Base-by-base conservation (phyloP, 2,113 vertebrate species). In the Podarcis cretensis region DNA sequence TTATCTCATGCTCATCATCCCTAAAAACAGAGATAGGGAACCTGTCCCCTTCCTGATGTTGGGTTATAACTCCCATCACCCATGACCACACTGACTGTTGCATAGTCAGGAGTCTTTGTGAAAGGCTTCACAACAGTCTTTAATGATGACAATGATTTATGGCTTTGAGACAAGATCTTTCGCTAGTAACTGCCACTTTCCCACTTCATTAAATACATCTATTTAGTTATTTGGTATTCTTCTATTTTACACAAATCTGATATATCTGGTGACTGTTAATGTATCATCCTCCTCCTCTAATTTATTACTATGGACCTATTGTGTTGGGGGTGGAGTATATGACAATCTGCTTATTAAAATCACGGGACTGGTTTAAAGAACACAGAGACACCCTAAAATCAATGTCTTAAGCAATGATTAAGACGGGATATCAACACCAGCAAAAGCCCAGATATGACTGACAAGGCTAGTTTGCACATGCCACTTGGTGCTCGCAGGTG, bases 261-360 rank as follows among this genome's bases (percentile, higher is more conserved):
- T 13, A 2, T 59, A 27, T 73, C 69, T 35, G 35, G 66, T 86
- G 90, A 83, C 43, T 1, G 63, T 63, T 80, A 10, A 27, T 13
- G 30, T 27, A 40, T 77, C 75, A 20, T 74, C 73, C 37, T 35
- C 16, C 43, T 37, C 6, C 66, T 37, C 8, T 32, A 86, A 89
- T 91, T 6, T 30, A 1, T 1, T 6, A 20, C 3, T 2, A 65
- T 18, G 2, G 3, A 89, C 68, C 0, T 57, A 20, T 27, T 79
- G 14, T 0, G 83, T 1, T 1, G 59, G 23, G 1, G 0, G 0
- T 71, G 23, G 87, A 0, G 0, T 35, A 32, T 73, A 85, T 82
- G 79, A 25, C 81, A 43, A 68, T 0, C 6, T 21, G 43, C 35
- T 76, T 77, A 68, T 91, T 74, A 54, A 88, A 91, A 77, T 81